These are phyloP conservation scores for Argyrosomus regius DNA, from an alignment of 2,797 vertebrate species.

Conservation along the genomic window DNA sequence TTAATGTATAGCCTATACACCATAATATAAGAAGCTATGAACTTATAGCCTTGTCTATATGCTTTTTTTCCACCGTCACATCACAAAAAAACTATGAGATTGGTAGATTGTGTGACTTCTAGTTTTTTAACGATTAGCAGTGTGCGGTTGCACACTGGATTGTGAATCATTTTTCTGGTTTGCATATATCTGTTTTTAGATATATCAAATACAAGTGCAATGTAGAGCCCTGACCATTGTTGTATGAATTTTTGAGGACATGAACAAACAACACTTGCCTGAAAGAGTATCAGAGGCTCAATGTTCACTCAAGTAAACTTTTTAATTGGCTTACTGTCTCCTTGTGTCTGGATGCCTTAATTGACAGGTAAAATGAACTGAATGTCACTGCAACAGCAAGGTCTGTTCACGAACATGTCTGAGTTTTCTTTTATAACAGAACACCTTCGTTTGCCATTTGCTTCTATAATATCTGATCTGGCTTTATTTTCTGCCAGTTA, in stretches of 20 bases:
- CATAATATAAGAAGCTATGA: no score
- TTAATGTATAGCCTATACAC: no score
- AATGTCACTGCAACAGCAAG: background rate
- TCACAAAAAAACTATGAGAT: no score
- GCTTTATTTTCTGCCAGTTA: slow-evolving; percentile 27
- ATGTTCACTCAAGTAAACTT: background rate
- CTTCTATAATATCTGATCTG: background rate
- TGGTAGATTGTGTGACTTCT: no score
- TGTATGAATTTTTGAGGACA: background rate
- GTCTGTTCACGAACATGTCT: background rate
- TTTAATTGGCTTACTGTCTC: background rate
- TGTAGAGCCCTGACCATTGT: background rate
- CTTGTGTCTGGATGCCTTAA: background rate
- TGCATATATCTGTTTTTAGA: no score
- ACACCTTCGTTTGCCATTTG: background rate
- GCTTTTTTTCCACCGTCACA: no score
- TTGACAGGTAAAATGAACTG: background rate
- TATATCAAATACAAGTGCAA: no score
- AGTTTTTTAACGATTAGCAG: no score
- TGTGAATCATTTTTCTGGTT: no score
- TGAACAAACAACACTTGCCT: background rate
- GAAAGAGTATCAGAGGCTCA: background rate
- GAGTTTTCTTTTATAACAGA: background rate
- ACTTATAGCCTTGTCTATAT: no score
- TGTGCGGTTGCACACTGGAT: no score